Conservation (phyloP, 2,797 vertebrate species). For the Staurois parvus region DNA sequence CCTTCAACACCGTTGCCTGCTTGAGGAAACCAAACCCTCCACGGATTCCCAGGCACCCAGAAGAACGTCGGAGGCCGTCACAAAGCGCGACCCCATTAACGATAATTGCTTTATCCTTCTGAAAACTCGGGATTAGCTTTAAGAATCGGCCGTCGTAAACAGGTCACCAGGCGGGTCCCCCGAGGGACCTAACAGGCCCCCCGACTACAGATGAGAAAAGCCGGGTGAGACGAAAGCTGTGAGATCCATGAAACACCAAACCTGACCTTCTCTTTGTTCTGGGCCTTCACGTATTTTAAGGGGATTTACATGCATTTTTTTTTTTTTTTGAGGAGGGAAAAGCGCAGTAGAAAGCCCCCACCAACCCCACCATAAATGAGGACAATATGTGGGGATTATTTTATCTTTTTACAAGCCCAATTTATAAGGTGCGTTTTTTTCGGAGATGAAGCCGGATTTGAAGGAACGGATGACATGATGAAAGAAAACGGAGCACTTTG, state of each 20-base stretch:
- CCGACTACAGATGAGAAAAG: not conserved
- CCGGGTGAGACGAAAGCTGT: not conserved
- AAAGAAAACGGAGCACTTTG: constrained; percentile 47
- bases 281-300: not conserved
- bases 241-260: not conserved
- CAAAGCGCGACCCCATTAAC: not conserved
- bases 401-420: constrained; percentile 52
- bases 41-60: too few species aligned
- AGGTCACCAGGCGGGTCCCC: not conserved
- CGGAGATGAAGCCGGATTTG: constrained; percentile 13
- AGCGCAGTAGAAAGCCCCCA: not conserved
- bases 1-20: too few species aligned
- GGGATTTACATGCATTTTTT: not conserved
- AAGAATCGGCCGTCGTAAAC: not conserved
- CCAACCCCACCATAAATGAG: constrained; percentile 34
- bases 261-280: constrained; percentile 32
- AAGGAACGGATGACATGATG: constrained; percentile 36
- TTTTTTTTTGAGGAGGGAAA: not conserved
- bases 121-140: not conserved
- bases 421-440: constrained; percentile 53
- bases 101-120: not conserved
- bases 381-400: constrained; percentile 55
- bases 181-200: not conserved
- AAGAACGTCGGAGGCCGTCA: not conserved
- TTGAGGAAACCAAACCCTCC: too few species aligned